Conservation (phyloP, 1,140 invertebrate species). For the Oedothorax gibbosus region DNA sequence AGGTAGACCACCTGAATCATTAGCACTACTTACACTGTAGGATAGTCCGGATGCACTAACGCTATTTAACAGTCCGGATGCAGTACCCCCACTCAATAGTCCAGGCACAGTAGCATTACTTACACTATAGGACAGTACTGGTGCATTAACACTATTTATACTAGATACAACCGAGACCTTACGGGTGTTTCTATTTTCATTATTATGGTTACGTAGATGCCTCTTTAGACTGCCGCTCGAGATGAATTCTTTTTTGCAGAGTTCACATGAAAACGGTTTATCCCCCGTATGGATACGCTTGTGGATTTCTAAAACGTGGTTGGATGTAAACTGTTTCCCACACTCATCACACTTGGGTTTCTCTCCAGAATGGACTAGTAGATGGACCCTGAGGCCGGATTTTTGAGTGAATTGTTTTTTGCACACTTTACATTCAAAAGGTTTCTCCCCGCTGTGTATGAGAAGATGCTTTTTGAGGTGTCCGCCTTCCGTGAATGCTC, state of each 20-base stretch:
- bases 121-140: too few relatives aligned
- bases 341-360: slow-evolving; percentile 29
- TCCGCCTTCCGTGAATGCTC: neutral
- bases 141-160: too few relatives aligned
- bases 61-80: too few relatives aligned
- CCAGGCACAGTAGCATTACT: too few relatives aligned
- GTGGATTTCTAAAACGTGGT: slow-evolving; percentile 6
- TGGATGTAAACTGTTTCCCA: slow-evolving; percentile 11
- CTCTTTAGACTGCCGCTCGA: neutral
- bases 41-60: too few relatives aligned
- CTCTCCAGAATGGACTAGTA: slow-evolving; percentile 1
- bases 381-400: slow-evolving; percentile 5
- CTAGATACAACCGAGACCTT: too few relatives aligned
- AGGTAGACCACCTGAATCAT: too few relatives aligned
- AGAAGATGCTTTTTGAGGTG: neutral
- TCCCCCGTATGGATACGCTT: neutral
- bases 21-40: too few relatives aligned
- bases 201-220: slow-evolving; percentile 2
- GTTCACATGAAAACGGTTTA: slow-evolving; percentile 27
- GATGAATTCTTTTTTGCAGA: slow-evolving; percentile 7
- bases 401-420: slow-evolving; percentile 2
- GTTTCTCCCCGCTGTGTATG: slow-evolving; percentile 25
- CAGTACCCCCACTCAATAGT: too few relatives aligned
- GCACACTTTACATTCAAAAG: slow-evolving; percentile 18
- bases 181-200: neutral